Base-by-base conservation (phyloP, 2,888 invertebrate species). In the Cotesia congregata region DNA sequence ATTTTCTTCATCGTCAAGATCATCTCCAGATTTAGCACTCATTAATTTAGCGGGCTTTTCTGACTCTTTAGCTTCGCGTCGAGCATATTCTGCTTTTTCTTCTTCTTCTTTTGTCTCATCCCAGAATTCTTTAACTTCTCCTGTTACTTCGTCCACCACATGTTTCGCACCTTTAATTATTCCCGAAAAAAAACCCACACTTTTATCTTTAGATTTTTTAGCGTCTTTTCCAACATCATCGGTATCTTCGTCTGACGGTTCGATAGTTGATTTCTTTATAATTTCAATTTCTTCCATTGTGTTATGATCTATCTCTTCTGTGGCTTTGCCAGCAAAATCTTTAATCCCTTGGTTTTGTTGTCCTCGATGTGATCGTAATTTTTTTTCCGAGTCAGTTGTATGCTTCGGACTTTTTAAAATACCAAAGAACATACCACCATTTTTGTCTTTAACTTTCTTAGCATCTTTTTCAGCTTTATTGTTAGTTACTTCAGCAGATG, bases 381-480 rank as follows among this genome's bases (percentile, higher is more conserved):
- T 6, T 12, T 62, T 62, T 62, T n/a, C 9, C 5, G 9, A 0
- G 17, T 83, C 83, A 5, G 82, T 80, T 1, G 81, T 77, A 12
- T 83, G 80, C 71, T 83, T 84, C 3, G 80, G 79, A n/a, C 83
- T 81, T 75, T 84, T 84, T 17, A 86, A 80, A 0, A 84, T 83
- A 6, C 82, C 84, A 3, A 83, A 82, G 6, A 84, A 77, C 64
- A 83, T 83, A 3, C 82, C 81, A 15, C 80, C 76, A 30, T 77
- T 40, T 72, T 85, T 85, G 0, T 81, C 83, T 71, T 83, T 85
- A 0, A 78, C 80, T 38, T 85, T 82, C 68, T 82, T 80, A 4
- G 73, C 72, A 74, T 83, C 81, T 65, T 80, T 75, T 6, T 68
- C 74, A 0, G 65, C 76, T 40, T 74, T 39, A 20, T 73, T 60